A percentile compares a stretch with the other conserved stretches of the same genome.
These are phyloP conservation scores for Drosophila melanogaster DNA, from an alignment of 1,140 invertebrate species.

Conservation along the genomic window Release_6_plus_ISO1_MT NT_033779.5:3341001-3341500, in stretches of 20 bases:
- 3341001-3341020: constrained; percentile 18
- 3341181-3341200: constrained; percentile 55
- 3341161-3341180: constrained; percentile 60
- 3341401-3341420: constrained; percentile 70
- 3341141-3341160: neutral
- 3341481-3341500: constrained; percentile 7
- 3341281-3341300: constrained; percentile 81
- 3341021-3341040: constrained; percentile 41
- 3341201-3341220: constrained; percentile 24
- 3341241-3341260: constrained; percentile 62
- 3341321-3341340: constrained; percentile 26
- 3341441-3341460: constrained; percentile 13
- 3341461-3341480: constrained; percentile 11
- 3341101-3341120: constrained; percentile 42
- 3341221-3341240: constrained; percentile 44
- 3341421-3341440: constrained; percentile 82
- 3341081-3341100: constrained; percentile 42
- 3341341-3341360: constrained; percentile 79
- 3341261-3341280: constrained; percentile 78
- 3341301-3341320: constrained; percentile 71
- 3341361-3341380: constrained; percentile 23
- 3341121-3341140: constrained; percentile 56
- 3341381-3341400: constrained; percentile 14
- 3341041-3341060: constrained; percentile 25
- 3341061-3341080: constrained; percentile 40